phyloP scores from a whole-genome alignment of 2,797 vertebrate species.

The Enteromius fasciolatus region DNA sequence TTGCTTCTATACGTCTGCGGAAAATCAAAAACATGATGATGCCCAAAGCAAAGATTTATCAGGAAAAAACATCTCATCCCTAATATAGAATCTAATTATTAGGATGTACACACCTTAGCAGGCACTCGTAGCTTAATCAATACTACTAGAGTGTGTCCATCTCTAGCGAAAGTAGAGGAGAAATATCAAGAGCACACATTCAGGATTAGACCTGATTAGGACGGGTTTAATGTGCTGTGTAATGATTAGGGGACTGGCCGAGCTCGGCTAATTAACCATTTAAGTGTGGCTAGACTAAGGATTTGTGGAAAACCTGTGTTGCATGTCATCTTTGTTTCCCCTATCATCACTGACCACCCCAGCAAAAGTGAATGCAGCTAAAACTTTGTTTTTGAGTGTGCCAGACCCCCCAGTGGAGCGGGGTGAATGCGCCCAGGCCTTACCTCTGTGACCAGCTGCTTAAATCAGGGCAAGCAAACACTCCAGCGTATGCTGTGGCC shows the following conservation, averaged over 20 bases:
- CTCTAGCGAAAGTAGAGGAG: conserved; percentile 24
- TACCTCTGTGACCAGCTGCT: conserved; percentile 84
- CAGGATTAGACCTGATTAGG: conserved; percentile 80
- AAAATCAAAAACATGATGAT: conserved; percentile 9
- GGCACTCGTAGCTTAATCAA: conserved; percentile 67
- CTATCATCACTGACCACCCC: conserved; percentile 64
- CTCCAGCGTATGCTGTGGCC: conserved; percentile 73
- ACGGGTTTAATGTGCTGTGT: conserved; percentile 81
- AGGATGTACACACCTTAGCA: conserved; percentile 19
- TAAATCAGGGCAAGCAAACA: conserved; percentile 85
- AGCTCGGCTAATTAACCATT: conserved; percentile 74
- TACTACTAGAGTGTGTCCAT: conserved; percentile 63
- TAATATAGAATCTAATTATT: conserved; percentile 47
- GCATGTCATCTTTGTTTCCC: conserved; percentile 46
- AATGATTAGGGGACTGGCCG: conserved; percentile 74
- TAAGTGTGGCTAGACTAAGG: conserved; percentile 75
- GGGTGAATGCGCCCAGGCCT: conserved; percentile 72
- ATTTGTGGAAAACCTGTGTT: conserved; percentile 64
- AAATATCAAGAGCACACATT: conserved; percentile 68
- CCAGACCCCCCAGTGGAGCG: conserved; percentile 72
- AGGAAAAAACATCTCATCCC: conserved; percentile 7
- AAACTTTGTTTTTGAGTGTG: conserved; percentile 78
- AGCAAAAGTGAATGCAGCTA: conserved; percentile 73
- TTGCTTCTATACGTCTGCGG: not conserved
- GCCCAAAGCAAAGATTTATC: conserved; percentile 21